Conservation (phyloP, 1,140 invertebrate genomes). For the Sinonovacula constricta region DNA sequence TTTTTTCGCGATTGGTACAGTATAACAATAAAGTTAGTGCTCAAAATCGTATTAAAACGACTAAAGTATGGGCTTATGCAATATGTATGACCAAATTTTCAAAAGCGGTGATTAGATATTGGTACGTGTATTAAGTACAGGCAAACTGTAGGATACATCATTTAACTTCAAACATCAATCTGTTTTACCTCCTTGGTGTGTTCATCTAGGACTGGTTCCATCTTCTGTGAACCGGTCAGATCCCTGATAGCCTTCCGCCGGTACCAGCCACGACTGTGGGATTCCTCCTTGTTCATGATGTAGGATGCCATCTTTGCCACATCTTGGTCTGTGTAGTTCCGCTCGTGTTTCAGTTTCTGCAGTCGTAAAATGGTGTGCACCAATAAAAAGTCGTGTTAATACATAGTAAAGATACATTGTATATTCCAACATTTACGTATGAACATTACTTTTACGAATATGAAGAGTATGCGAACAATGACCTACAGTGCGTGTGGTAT, state of each 20-base stretch:
- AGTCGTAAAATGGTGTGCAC: slow-evolving; percentile 42
- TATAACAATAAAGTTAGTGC: too few species aligned
- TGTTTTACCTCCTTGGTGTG: slow-evolving; percentile 65
- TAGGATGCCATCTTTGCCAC: slow-evolving; percentile 82
- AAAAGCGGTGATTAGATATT: too few species aligned
- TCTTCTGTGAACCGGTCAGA: slow-evolving; percentile 80
- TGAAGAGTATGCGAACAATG: too few species aligned
- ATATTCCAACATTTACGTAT: neutral
- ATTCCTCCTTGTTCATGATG: slow-evolving; percentile 80
- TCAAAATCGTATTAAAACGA: too few species aligned
- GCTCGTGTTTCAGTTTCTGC: slow-evolving; percentile 81
- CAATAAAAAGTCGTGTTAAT: neutral
- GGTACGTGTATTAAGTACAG: too few species aligned
- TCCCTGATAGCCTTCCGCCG: slow-evolving; percentile 82
- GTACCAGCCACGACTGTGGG: slow-evolving; percentile 83
- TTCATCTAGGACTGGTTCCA: slow-evolving; percentile 64
- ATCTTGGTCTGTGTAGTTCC: slow-evolving; percentile 82
- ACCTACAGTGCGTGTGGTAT: too few species aligned
- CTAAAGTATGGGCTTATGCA: too few species aligned
- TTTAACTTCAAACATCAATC: too few species aligned
- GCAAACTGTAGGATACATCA: too few species aligned
- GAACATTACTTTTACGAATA: slow-evolving; percentile 1
- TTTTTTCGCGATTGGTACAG: too few species aligned
- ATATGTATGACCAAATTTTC: too few species aligned
- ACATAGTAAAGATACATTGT: slow-evolving; percentile 4